phyloP scores from a whole-genome alignment of 2,113 vertebrate species.

The Petrocephalus zakoni region DNA sequence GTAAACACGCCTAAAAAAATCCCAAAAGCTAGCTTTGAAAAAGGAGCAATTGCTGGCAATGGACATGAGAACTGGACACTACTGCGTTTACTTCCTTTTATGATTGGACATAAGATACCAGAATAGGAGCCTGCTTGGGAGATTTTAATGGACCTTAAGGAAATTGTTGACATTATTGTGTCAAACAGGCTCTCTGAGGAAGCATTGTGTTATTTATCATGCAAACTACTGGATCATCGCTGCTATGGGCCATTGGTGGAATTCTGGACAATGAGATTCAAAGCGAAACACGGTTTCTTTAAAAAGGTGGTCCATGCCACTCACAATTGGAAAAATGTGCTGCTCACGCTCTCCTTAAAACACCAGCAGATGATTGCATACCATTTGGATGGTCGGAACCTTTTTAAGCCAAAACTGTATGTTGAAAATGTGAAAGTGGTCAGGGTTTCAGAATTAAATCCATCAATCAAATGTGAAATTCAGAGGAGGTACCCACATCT shows the following conservation, averaged over 20 bases:
- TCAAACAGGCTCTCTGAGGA: constrained; percentile 2
- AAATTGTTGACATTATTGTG: constrained; percentile 7
- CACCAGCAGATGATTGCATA: constrained; percentile 18
- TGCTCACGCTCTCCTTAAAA: constrained; percentile 5
- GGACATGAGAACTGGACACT: too few relatives aligned
- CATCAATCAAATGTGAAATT: not conserved
- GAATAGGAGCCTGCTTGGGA: too few relatives aligned
- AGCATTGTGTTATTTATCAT: constrained; percentile 4
- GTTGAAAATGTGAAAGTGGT: constrained; percentile 7
- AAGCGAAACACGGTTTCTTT: constrained; percentile 26
- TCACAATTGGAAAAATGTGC: constrained; percentile 13
- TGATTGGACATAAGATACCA: too few relatives aligned
- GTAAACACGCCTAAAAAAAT: too few relatives aligned
- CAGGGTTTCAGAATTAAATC: not conserved
- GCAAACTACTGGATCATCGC: constrained; percentile 8
- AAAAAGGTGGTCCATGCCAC: constrained; percentile 5
- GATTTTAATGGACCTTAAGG: not conserved
- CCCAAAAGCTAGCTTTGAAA: too few relatives aligned
- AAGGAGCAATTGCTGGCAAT: too few relatives aligned
- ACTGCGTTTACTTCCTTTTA: too few relatives aligned
- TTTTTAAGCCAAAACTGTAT: constrained; percentile 7
- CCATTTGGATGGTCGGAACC: constrained; percentile 17
- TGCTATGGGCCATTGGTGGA: constrained; percentile 25
- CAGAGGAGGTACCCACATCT: not conserved
- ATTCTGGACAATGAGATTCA: constrained; percentile 24